phyloP scores from a whole-genome alignment of 30 jellyfish, hydroid and myxozoan genomes.

The Chrysaora quinquecirrha region DNA sequence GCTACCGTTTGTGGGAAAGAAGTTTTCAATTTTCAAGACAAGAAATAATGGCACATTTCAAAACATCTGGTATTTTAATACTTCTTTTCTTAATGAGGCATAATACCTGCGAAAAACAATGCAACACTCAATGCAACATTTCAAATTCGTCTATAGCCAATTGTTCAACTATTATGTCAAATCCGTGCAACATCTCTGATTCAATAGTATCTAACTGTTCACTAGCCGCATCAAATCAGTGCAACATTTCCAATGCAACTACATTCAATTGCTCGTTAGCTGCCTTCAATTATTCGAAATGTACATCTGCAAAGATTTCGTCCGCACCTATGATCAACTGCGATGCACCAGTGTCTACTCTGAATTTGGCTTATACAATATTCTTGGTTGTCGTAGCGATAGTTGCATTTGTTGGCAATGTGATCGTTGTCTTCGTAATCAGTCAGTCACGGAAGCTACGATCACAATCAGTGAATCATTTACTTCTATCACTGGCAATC shows the following conservation, averaged over 20 bases:
- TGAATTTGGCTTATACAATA: conserved; percentile 37
- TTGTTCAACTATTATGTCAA: not conserved
- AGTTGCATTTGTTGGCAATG: conserved; percentile 74
- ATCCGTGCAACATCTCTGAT: too few relatives aligned
- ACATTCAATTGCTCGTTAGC: too few relatives aligned
- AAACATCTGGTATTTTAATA: not conserved
- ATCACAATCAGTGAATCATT: conserved; percentile 54
- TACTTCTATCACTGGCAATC: conserved; percentile 72
- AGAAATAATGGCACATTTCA: not conserved
- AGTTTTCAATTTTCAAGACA: too few relatives aligned
- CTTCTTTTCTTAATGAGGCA: not conserved
- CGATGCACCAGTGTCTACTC: conserved; percentile 11
- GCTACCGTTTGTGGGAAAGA: too few relatives aligned
- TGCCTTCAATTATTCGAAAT: too few relatives aligned
- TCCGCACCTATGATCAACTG: not conserved
- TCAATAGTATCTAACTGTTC: too few relatives aligned
- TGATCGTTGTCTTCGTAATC: conserved; percentile 62
- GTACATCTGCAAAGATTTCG: not conserved
- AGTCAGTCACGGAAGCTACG: conserved; percentile 61
- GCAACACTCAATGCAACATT: not conserved
- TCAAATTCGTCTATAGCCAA: not conserved
- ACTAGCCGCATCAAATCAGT: too few relatives aligned
- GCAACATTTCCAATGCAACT: too few relatives aligned
- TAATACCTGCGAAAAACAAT: not conserved
- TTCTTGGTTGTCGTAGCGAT: conserved; percentile 48